Conservation (phyloP, 2,797 vertebrate genomes). For the Gobio occitaniae region DNA sequence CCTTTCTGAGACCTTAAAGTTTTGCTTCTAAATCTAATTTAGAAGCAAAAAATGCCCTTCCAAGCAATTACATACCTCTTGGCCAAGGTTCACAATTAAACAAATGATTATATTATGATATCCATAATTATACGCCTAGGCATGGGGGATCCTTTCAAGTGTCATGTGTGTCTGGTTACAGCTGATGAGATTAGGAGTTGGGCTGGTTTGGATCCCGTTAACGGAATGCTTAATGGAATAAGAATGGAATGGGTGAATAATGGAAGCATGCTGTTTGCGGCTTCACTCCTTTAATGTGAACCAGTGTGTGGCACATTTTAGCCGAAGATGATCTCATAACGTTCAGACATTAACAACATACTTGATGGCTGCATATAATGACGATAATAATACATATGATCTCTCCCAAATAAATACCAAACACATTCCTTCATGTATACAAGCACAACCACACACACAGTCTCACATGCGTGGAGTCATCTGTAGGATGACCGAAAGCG, state of each 20-base stretch:
- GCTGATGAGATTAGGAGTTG: constrained; percentile 76
- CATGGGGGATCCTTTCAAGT: constrained; percentile 77
- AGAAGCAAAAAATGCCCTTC: constrained; percentile 63
- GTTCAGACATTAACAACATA: neutral
- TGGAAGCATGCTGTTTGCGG: constrained; percentile 76
- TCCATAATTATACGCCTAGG: constrained; percentile 76
- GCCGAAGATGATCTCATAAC: neutral
- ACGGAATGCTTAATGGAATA: constrained; percentile 77
- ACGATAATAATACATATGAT: neutral
- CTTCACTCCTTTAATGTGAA: constrained; percentile 8
- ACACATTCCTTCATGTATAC: constrained; percentile 9
- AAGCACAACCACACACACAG: neutral
- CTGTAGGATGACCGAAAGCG: constrained; percentile 6
- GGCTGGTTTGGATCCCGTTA: constrained; percentile 72
- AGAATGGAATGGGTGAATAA: constrained; percentile 73
- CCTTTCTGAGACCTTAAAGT: constrained; percentile 3
- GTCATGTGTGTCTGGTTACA: constrained; percentile 79
- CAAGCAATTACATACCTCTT: constrained; percentile 77
- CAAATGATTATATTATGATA: constrained; percentile 80
- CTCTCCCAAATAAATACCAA: neutral
- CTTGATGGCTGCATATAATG: neutral
- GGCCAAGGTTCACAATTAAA: constrained; percentile 78
- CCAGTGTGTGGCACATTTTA: constrained; percentile 13
- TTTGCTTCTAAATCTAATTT: constrained; percentile 27
- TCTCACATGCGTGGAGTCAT: neutral